Percentiles rank a stretch among this genome's conserved stretches.
phyloP scores from a whole-genome alignment of 2,888 invertebrate species.

The Apocheima hispidaria region DNA sequence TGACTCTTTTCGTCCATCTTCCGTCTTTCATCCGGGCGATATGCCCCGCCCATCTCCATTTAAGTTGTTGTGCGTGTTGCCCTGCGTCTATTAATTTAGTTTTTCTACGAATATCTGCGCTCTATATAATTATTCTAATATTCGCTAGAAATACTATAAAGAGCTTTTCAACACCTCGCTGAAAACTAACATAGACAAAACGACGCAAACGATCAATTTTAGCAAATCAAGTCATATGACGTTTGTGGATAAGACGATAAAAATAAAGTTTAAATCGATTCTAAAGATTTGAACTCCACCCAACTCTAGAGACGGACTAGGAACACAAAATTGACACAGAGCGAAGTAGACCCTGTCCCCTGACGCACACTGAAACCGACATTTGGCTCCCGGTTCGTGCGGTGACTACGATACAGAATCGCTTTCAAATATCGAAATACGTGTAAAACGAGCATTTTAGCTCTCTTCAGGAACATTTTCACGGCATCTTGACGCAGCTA shows the following conservation, averaged over 20 bases:
- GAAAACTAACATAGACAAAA: too few relatives aligned
- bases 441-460: constrained; percentile 2
- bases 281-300: not conserved
- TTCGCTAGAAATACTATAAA: too few relatives aligned
- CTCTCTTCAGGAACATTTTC: not conserved
- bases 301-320: not conserved
- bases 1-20: too few relatives aligned
- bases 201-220: too few relatives aligned
- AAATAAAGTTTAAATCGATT: not conserved
- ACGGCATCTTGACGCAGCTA: not conserved
- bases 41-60: too few relatives aligned
- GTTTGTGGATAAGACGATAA: not conserved
- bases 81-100: too few relatives aligned
- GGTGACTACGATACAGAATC: constrained; percentile 7
- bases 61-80: too few relatives aligned
- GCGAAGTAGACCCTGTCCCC: not conserved
- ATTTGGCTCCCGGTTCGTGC: constrained; percentile 14
- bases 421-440: constrained; percentile 13
- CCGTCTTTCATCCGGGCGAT: too few relatives aligned
- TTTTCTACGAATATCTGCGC: too few relatives aligned
- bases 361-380: constrained; percentile 10
- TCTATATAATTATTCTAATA: too few relatives aligned
- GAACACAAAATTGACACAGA: constrained; percentile 13
- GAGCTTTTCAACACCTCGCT: too few relatives aligned
- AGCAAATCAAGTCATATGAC: too few relatives aligned